phyloP scores from a whole-genome alignment of 2,797 vertebrate genomes.

The Salmo trutta region DNA sequence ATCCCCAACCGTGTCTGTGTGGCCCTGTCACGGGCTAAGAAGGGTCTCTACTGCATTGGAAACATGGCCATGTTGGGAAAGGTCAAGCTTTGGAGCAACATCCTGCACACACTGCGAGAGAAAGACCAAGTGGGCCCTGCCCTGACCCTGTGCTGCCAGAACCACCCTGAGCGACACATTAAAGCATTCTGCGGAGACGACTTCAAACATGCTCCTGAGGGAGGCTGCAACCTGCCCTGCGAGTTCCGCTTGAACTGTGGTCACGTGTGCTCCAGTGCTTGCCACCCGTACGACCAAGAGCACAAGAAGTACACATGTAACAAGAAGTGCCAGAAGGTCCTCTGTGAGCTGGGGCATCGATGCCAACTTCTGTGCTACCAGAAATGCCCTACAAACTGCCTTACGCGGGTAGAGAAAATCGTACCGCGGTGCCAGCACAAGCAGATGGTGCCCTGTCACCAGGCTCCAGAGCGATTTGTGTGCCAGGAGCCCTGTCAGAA shows the following conservation, averaged over 20 bases:
- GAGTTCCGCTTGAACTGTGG: conserved; percentile 87
- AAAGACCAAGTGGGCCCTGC: conserved; percentile 74
- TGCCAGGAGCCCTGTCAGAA: conserved; percentile 81
- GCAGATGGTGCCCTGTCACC: conserved; percentile 86
- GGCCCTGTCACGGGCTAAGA: conserved; percentile 92
- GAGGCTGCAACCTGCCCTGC: conserved; percentile 87
- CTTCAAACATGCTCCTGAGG: conserved; percentile 87
- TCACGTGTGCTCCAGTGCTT: conserved; percentile 86
- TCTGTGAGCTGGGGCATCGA: conserved; percentile 82
- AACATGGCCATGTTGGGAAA: conserved; percentile 84
- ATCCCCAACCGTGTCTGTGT: conserved; percentile 92
- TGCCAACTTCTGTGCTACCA: conserved; percentile 76
- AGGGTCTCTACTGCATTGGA: conserved; percentile 89
- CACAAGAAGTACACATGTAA: conserved; percentile 83
- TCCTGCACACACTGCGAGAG: conserved; percentile 82
- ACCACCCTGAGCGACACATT: conserved; percentile 82
- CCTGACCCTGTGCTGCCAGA: conserved; percentile 87
- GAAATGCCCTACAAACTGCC: conserved; percentile 76
- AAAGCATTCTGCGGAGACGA: conserved; percentile 75
- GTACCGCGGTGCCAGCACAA: conserved; percentile 80
- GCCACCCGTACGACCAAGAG: conserved; percentile 86
- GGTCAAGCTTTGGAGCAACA: conserved; percentile 87
- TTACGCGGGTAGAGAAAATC: conserved; percentile 78
- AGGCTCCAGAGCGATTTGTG: conserved; percentile 66
- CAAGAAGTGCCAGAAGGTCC: conserved; percentile 83